Percentiles rank a stretch among this genome's conserved stretches.
Evolutionary conservation across 2,113 vertebrate species (phyloP).

Genomic region (Notiomystis cincta): DNA sequence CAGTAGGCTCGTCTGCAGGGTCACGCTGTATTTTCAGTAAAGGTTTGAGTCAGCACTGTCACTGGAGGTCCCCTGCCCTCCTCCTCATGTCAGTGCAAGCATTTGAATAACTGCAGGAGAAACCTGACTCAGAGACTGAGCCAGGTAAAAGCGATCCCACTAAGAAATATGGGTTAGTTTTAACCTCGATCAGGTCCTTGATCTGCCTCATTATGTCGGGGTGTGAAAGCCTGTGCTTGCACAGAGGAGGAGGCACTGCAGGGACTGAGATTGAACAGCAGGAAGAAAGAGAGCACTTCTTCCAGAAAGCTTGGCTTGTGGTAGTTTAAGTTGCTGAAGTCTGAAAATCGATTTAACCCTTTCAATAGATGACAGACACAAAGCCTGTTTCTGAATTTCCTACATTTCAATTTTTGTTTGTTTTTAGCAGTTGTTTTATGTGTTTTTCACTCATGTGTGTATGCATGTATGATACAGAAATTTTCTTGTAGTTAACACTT

Average conservation of each 20-base stretch:
- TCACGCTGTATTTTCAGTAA: neutral
- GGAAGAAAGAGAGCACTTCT: neutral
- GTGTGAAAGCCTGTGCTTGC: neutral
- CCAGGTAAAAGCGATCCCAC: neutral
- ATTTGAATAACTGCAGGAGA: neutral
- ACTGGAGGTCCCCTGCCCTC: neutral
- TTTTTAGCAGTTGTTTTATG: neutral
- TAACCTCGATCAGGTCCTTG: neutral
- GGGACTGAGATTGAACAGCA: neutral
- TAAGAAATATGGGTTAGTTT: neutral
- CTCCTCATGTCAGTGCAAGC: neutral
- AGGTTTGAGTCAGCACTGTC: neutral
- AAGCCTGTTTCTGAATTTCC: neutral
- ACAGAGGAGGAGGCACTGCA: neutral
- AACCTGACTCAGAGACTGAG: neutral
- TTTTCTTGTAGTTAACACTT: neutral
- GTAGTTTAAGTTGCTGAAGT: neutral
- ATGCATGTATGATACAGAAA: neutral
- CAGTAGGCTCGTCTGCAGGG: neutral
- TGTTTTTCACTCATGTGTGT: neutral
- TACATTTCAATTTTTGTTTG: neutral
- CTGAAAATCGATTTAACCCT: neutral
- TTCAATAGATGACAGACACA: neutral
- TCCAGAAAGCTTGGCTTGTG: neutral
- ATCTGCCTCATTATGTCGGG: neutral